Base-by-base conservation (phyloP, 2,888 invertebrate genomes). In the Lasioglossum morio region DNA sequence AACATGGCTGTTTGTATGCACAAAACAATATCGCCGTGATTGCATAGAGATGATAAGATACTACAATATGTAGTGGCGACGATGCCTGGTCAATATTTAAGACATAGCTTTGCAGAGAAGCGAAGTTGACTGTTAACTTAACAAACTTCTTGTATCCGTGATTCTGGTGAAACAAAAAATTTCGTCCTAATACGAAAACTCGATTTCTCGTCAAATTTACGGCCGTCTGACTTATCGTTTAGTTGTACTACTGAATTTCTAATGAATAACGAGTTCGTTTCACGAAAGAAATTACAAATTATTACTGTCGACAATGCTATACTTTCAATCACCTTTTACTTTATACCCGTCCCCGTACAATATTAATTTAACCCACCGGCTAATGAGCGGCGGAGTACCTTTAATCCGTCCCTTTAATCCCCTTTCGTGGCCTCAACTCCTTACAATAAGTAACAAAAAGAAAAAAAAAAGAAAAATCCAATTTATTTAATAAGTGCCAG, bases 401-500 rank as follows among this genome's bases (percentile, higher is more conserved):
- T n/a, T 70, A 70, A 70, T 70, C 40, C 40, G 7, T 23, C 23
- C n/a, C 5, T 70, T 40, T 70, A 40, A 70, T 40, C 23, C 40
- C 5, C 40, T 40, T 14, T 70, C 23, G 34, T 3, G 23, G n/a
- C 37, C n/a, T n/a, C 5, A 70, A 37, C 40, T 70, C 12, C 40
- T 70, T 70, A 40, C 37, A 70, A 40, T 70, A 70, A 37, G 40
- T 37, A 63, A 30, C n/a, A n/a, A 37, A 40, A n/a, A n/a, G n/a
- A n/a, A n/a, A n/a, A n/a, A n/a, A n/a, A n/a, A n/a, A n/a, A n/a
- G n/a, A n/a, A 37, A 10, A 30, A 82, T 63, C 40, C 37, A 60
- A 72, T 27, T 63, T 27, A 19, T 82, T 76, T 72, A 63, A 27
- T 66, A 76, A 84, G 72, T 43, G 53, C 23, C 48, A 72, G 72